These are phyloP conservation scores for Coenobita brevimanus DNA, from an alignment of 1,140 invertebrate genomes.

Conservation along the genomic window DNA sequence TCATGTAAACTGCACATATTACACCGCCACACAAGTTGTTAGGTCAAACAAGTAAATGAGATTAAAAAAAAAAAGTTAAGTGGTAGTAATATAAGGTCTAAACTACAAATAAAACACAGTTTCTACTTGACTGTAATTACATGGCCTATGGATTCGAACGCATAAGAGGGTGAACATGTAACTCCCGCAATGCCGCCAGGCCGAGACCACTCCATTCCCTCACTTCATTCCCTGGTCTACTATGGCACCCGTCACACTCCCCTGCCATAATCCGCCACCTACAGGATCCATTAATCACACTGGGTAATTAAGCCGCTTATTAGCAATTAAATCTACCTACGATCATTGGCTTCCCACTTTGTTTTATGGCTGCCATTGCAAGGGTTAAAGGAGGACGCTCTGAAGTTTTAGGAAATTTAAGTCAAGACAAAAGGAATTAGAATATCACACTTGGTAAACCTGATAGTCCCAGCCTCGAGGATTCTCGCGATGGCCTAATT, in stretches of 20 bases:
- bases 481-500: background rate
- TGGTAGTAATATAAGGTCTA: background rate
- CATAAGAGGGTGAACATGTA: background rate
- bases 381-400: constrained; percentile 48
- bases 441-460: background rate
- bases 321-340: background rate
- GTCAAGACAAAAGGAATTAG: background rate
- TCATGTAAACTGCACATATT: too few species aligned
- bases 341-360: background rate
- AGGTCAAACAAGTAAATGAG: too few species aligned
- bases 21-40: too few species aligned
- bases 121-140: background rate
- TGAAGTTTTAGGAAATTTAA: constrained; percentile 27
- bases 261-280: background rate
- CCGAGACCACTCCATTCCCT: background rate
- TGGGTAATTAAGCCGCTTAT: too few species aligned
- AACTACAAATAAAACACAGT: background rate
- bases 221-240: background rate
- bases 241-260: background rate
- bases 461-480: background rate
- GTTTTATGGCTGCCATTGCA: constrained; percentile 59
- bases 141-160: constrained; percentile 27
- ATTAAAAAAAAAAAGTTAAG: too few species aligned
- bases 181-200: background rate
- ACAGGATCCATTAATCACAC: too few species aligned